Evolutionary conservation across 1,140 invertebrate genomes (phyloP).

Genomic region (Brachionus paranguensis): DNA sequence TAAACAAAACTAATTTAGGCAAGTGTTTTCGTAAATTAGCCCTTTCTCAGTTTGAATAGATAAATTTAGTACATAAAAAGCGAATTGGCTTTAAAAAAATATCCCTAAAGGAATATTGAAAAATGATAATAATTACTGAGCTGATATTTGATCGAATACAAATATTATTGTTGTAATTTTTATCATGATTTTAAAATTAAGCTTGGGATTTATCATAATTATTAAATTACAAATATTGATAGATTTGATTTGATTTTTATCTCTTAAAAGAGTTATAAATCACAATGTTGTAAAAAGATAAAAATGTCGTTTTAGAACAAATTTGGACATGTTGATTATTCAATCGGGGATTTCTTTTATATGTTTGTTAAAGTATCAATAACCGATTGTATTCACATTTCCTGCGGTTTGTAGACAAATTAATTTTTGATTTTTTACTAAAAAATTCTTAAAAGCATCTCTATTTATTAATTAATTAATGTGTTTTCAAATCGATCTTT

Average conservation of each 20-base stretch:
- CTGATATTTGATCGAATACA: conserved; percentile 35
- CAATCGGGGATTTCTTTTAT: neutral
- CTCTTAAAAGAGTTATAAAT: conserved; percentile 4
- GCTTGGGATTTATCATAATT: conserved; percentile 28
- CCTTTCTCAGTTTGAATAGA: conserved; percentile 2
- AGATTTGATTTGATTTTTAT: neutral
- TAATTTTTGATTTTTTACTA: neutral
- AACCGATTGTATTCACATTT: neutral
- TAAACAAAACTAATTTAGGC: neutral
- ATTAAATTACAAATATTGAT: conserved; percentile 34
- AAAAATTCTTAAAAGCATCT: neutral
- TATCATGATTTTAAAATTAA: conserved; percentile 35
- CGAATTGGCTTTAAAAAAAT: neutral
- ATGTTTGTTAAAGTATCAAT: neutral
- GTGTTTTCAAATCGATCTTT: neutral
- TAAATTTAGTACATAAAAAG: neutral
- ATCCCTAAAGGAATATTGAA: conserved; percentile 23
- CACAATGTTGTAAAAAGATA: conserved; percentile 10
- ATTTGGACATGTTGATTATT: neutral
- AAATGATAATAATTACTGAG: conserved; percentile 32
- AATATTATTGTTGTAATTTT: conserved; percentile 36
- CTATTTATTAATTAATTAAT: conserved; percentile 5
- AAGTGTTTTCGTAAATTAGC: conserved; percentile 26
- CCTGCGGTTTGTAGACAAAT: neutral
- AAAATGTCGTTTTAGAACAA: neutral